A percentile compares a stretch with the other conserved stretches of the same genome.
phyloP scores from a whole-genome alignment of 2,113 vertebrate genomes.

The Hipposideros armiger region DNA sequence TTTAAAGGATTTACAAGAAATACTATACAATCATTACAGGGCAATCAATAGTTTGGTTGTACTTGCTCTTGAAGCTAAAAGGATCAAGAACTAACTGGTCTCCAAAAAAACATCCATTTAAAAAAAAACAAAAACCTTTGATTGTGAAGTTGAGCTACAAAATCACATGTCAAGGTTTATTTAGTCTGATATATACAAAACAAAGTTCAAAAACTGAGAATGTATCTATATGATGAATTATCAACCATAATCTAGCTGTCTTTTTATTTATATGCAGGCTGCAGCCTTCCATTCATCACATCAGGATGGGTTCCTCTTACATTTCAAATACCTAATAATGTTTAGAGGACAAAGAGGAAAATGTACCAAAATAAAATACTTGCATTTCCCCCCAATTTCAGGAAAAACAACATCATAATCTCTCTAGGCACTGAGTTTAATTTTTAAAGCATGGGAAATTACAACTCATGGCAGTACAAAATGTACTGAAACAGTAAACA shows the following conservation, averaged over 20 bases:
- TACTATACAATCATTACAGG: background rate
- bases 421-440: conserved; percentile 29
- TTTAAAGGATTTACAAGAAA: background rate
- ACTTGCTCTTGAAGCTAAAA: background rate
- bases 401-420: background rate
- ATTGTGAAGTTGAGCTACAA: background rate
- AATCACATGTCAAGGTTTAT: background rate
- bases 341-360: conserved; percentile 18
- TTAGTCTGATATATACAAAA: background rate
- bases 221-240: conserved; percentile 61
- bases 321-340: conserved; percentile 33
- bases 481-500: background rate
- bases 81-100: background rate
- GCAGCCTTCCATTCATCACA: background rate
- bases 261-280: conserved; percentile 22
- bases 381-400: conserved; percentile 13
- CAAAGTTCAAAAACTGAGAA: conserved; percentile 56
- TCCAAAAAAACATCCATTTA: conserved; percentile 50
- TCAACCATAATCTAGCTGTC: conserved; percentile 69
- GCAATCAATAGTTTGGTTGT: background rate
- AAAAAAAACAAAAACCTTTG: background rate
- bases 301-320: background rate
- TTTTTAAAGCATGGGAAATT: conserved; percentile 51
- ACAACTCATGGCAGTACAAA: background rate
- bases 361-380: conserved; percentile 1